A percentile compares a stretch with the other conserved stretches of the same genome.
Conservation (phyloP, 2,797 vertebrate species). For the Thamnophis elegans region DNA sequence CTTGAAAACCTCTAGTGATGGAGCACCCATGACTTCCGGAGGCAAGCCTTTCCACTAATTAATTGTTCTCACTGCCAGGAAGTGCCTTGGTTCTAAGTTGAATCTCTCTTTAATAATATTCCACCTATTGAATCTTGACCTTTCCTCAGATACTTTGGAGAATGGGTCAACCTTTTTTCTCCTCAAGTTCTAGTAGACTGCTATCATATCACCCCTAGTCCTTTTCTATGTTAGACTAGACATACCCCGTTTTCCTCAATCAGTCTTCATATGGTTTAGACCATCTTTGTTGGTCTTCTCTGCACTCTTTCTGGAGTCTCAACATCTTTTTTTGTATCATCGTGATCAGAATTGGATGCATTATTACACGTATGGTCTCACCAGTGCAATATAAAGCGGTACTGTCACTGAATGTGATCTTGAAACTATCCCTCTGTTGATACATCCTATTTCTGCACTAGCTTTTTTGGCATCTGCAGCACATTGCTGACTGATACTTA, state of each 20-base stretch:
- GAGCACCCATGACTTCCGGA: neutral
- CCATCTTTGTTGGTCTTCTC: neutral
- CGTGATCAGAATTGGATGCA: neutral
- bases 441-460: neutral
- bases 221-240: neutral
- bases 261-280: neutral
- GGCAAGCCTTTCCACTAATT: neutral
- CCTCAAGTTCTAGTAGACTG: neutral
- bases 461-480: neutral
- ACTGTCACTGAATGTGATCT: neutral
- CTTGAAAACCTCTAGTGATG: neutral
- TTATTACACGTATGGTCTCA: neutral
- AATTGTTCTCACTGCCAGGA: neutral
- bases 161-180: neutral
- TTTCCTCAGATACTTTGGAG: neutral
- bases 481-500: neutral
- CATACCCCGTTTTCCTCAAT: too few relatives aligned
- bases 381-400: neutral
- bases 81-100: neutral
- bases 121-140: neutral
- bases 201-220: neutral
- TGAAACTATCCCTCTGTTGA: neutral
- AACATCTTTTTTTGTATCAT: neutral
- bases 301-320: neutral
- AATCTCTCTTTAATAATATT: neutral